Percentiles rank a stretch among this genome's conserved stretches.
Evolutionary conservation across 1,140 invertebrate genomes (phyloP).

Genomic region (Hormaphis cornu): DNA sequence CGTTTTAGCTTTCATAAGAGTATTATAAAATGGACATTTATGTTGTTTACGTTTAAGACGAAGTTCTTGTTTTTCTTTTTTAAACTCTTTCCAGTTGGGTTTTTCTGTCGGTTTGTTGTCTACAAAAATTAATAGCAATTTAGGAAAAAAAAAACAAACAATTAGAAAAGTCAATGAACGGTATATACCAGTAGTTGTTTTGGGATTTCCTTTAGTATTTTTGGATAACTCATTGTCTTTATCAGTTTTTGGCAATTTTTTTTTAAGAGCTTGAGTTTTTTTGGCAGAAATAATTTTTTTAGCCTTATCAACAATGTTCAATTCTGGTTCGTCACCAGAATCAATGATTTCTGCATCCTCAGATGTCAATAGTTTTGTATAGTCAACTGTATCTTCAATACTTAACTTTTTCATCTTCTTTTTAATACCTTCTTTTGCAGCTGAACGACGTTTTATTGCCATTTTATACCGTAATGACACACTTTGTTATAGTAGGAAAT

Average conservation of each 20-base stretch:
- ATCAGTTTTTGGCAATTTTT: background rate
- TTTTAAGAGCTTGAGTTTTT: background rate
- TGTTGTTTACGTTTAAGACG: slow-evolving; percentile 51
- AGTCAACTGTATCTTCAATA: background rate
- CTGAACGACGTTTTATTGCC: background rate
- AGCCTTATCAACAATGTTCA: background rate
- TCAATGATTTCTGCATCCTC: slow-evolving; percentile 4
- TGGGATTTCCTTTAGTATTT: background rate
- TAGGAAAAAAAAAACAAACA: background rate
- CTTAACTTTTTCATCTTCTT: background rate
- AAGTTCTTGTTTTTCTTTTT: slow-evolving; percentile 61
- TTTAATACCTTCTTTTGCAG: background rate
- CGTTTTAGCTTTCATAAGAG: slow-evolving; percentile 61
- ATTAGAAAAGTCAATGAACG: background rate
- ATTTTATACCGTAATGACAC: background rate
- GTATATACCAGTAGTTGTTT: background rate
- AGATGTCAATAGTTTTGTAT: slow-evolving; percentile 1
- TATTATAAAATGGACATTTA: slow-evolving; percentile 52
- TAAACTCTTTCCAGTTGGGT: slow-evolving; percentile 61
- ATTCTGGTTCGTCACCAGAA: background rate
- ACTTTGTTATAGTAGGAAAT: no score
- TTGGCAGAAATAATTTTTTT: background rate
- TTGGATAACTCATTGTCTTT: background rate
- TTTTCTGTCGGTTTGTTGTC: slow-evolving; percentile 44
- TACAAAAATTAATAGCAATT: background rate